Percentiles rank a stretch among this genome's conserved stretches.
Evolutionary conservation across 1,140 invertebrate species (phyloP).

Genomic region (Phymorhynchus buccinoides): DNA sequence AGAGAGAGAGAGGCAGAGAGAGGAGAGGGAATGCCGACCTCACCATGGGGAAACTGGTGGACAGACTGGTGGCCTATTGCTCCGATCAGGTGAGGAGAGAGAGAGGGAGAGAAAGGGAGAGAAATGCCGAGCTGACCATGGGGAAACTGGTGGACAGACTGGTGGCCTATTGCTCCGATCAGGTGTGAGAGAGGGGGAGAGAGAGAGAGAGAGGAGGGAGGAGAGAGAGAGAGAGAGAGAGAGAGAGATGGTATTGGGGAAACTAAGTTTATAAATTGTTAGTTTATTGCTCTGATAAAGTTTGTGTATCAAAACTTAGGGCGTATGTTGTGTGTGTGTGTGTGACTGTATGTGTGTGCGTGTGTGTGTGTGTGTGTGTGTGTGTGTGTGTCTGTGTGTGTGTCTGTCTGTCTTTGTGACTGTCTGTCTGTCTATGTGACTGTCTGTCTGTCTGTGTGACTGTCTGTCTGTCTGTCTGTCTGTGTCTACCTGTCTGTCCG

Average conservation of each 20-base stretch:
- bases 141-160: conserved; percentile 80
- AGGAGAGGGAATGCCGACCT: conserved; percentile 67
- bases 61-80: conserved; percentile 88
- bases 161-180: conserved; percentile 88
- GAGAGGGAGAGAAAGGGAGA: no score
- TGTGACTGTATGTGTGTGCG: conserved; percentile 1
- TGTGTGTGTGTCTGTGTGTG: no score
- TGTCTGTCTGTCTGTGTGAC: no score
- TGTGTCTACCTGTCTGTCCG: no score
- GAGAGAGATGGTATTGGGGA: neutral
- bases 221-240: no score
- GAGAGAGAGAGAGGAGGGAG: no score
- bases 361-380: neutral
- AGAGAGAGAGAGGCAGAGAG: neutral
- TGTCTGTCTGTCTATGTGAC: no score
- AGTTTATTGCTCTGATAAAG: no score
- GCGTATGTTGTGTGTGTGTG: neutral
- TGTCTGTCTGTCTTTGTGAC: no score
- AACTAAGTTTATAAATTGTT: no score
- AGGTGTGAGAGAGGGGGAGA: conserved; percentile 76
- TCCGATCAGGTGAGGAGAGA: conserved; percentile 80
- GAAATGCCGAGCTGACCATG: conserved; percentile 57
- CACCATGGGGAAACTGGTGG: conserved; percentile 74
- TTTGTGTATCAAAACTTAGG: no score
- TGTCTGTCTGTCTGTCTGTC: no score